Evolutionary conservation across 2,888 invertebrate species (phyloP), one percentile per base, ranked within the genome.

Genomic region (Creontiades dilutus): DNA sequence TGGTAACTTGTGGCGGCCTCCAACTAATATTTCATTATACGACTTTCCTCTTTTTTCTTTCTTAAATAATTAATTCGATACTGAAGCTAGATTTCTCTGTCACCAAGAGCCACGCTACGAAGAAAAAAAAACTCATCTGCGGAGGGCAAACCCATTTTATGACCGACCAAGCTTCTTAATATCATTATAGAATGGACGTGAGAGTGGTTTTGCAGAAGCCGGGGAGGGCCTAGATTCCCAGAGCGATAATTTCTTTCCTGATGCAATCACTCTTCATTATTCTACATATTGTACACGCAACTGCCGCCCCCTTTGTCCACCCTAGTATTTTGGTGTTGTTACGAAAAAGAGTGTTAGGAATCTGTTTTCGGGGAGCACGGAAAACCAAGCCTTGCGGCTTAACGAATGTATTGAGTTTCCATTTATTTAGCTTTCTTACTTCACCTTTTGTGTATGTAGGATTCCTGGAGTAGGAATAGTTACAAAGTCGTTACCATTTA

Each of bases 181-280:
- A 78, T 78, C 78, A 78, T 46, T 46, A 78, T 37, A 78, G 78
- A 47, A 47, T 46, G 78, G 19, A 78, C 46, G 47, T 16, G 28
- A 28, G 47, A 19, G 76, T 76, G 23, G 76, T 14, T 19, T 57
- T 14, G 5, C 7, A n/a, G 57, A n/a, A 57, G 57, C n/a, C 0
- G 19, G 68, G 19, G 68, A 19, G 68, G 68, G 23, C 11, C 68
- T 23, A 78, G 78, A 78, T 78, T 47, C 46, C 4, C 47, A 46
- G 23, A 19, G 23, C 23, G 68, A 68, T 68, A 68, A 68, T 68
- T 68, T 13, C 23, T 68, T 76, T 76, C 46, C 76, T 76, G 78
- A 46, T 46, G 78, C 78, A 78, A 78, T 78, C 78, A 78, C 37
- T 78, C 78, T 78, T 78, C 46, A 46, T 78, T 78, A 78, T 46